Evolutionary conservation across 2,888 invertebrate species (phyloP), one percentile per base, ranked within the genome.

Genomic region (Noctua comes): DNA sequence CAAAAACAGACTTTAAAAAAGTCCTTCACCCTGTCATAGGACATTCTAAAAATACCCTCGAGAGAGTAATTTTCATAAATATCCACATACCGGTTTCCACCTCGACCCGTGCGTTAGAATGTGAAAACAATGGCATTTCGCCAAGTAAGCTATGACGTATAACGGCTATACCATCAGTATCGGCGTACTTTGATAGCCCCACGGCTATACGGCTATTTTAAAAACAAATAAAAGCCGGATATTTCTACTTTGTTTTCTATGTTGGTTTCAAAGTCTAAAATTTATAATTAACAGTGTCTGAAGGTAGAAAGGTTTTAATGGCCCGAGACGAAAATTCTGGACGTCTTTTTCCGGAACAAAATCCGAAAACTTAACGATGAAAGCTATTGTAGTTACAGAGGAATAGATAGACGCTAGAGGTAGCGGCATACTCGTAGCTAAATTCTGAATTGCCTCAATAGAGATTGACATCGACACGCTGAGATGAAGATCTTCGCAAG

Each of bases 61-160:
- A 51, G 78, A 84, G 81, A 80, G 74, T 84, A 86, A 85, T 77
- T 89, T 86, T 86, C 81, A 89, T 89, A 88, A 86, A 88, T 83
- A 87, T 77, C 84, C 43, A 78, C 75, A 81, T 62, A 69, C 84
- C 73, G 68, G 83, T 83, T 86, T 79, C 83, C 82, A 86, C 84
- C 80, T 79, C 88, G 85, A 83, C 70, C 77, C 70, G 83, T 40
- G 74, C 64, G 65, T 74, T 85, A 86, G 84, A 84, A 89, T 89
- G 88, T 87, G 83, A 86, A 88, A 90, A 91, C 90, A 89, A 90
- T 92, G 91, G 91, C 92, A 87, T 16, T 43, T 69, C 48, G 92
- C 91, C 92, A 92, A 89, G 73, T 80, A 71, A 80, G 65, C 64
- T 46, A 78, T 86, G 88, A 89, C 87, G 89, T 84, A 72, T 68